Conservation (phyloP, 2,113 vertebrate genomes). For the Ascaphus truei region DNA sequence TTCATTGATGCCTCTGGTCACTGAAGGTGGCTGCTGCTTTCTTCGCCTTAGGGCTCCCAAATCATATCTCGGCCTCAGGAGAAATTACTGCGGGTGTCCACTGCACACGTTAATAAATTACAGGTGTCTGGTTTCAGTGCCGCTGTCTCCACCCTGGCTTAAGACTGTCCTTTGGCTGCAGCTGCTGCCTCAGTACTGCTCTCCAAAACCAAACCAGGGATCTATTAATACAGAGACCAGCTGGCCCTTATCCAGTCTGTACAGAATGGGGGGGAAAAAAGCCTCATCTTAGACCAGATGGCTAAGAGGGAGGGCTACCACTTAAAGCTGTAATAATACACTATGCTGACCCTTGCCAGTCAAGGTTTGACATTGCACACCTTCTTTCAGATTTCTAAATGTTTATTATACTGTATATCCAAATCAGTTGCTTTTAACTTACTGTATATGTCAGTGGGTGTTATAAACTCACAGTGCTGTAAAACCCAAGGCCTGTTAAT, state of each 20-base stretch:
- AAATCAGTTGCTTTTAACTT: too few species aligned
- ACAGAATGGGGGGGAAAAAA: conserved; percentile 23
- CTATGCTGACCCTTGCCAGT: neutral
- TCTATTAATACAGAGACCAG: conserved; percentile 33
- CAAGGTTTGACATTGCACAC: neutral
- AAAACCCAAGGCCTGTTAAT: too few species aligned
- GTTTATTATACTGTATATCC: too few species aligned
- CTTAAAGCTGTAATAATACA: conserved; percentile 21
- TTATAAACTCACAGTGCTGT: too few species aligned
- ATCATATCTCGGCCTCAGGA: neutral
- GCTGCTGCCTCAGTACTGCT: conserved; percentile 12
- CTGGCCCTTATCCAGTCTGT: conserved; percentile 30
- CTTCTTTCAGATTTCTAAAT: too few species aligned
- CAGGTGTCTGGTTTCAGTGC: conserved; percentile 29
- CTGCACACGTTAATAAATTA: conserved; percentile 4
- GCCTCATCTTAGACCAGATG: conserved; percentile 20
- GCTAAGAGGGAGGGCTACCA: conserved; percentile 9
- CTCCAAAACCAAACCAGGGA: conserved; percentile 25
- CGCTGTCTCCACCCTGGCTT: conserved; percentile 11
- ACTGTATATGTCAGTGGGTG: too few species aligned
- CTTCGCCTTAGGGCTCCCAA: conserved; percentile 19
- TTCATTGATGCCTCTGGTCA: conserved; percentile 16
- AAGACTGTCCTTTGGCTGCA: conserved; percentile 15
- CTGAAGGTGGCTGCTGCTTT: conserved; percentile 19
- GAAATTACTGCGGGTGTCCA: conserved; percentile 8